phyloP scores from a whole-genome alignment of 2,113 vertebrate species.

The Pterocles burchelli region DNA sequence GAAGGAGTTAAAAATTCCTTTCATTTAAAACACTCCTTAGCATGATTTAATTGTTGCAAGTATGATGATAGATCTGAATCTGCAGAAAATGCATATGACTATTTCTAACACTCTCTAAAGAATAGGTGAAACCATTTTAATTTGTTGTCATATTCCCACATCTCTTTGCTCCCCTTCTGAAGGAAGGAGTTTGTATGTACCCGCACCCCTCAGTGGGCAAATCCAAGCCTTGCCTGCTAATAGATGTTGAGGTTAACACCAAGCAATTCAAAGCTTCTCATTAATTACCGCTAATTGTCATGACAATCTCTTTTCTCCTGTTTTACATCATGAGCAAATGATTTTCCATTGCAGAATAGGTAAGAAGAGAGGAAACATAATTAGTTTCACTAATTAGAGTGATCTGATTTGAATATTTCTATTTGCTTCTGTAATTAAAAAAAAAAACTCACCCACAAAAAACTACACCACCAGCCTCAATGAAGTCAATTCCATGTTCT shows the following conservation, averaged over 20 bases:
- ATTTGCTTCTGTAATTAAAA: neutral
- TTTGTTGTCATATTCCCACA: neutral
- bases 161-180: neutral
- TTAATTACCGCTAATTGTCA: constrained; percentile 57
- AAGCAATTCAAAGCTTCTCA: constrained; percentile 41
- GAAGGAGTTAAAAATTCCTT: neutral
- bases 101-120: neutral
- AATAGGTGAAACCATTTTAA: neutral
- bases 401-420: constrained; percentile 45
- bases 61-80: neutral
- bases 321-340: constrained; percentile 28
- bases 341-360: constrained; percentile 1
- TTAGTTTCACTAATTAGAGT: constrained; percentile 12
- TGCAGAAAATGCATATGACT: neutral
- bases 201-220: neutral
- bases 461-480: neutral
- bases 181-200: neutral
- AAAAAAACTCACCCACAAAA: neutral
- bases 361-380: neutral
- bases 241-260: neutral
- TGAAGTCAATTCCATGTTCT: neutral
- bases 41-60: neutral
- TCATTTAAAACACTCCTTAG: neutral
- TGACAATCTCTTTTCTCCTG: neutral
- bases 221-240: neutral